These are phyloP conservation scores for Sebastes steindachneri DNA, from an alignment of 2,797 vertebrate species.

Conservation along the genomic window DNA sequence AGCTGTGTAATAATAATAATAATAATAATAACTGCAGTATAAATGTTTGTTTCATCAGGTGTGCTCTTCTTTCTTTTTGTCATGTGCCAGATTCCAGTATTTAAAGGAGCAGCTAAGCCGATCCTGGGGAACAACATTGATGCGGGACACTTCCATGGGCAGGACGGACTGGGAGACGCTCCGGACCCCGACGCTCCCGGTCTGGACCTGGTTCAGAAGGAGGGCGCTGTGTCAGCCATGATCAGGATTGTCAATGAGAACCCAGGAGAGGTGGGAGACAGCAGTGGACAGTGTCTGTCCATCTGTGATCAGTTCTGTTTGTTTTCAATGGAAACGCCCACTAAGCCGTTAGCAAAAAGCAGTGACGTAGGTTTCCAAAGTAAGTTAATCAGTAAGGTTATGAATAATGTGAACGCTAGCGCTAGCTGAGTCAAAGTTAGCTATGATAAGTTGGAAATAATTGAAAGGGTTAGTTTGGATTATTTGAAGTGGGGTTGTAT, in stretches of 20 bases:
- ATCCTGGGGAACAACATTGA: conserved; percentile 67
- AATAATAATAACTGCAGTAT: background rate
- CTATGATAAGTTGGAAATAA: too few species aligned
- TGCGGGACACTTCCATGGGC: conserved; percentile 76
- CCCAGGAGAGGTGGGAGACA: conserved; percentile 59
- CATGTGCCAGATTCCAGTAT: conserved; percentile 81
- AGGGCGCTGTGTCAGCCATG: conserved; percentile 80
- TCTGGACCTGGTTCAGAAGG: conserved; percentile 76
- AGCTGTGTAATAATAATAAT: background rate
- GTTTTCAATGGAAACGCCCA: too few species aligned
- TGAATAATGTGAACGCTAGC: too few species aligned
- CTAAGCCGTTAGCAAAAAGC: too few species aligned
- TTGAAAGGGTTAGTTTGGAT: too few species aligned
- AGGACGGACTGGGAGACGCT: conserved; percentile 83
- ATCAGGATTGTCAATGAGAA: conserved; percentile 81
- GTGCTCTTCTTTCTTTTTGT: background rate
- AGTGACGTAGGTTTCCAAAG: too few species aligned
- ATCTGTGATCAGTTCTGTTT: too few species aligned
- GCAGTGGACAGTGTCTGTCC: too few species aligned
- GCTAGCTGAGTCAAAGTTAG: too few species aligned
- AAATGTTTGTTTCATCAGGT: background rate
- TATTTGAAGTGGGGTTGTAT: too few species aligned
- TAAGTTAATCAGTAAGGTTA: too few species aligned
- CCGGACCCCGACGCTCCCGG: conserved; percentile 77
- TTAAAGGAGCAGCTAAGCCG: conserved; percentile 73